Base-by-base conservation (phyloP, 2,113 vertebrate genomes). In the Eulacestoma nigropectus region DNA sequence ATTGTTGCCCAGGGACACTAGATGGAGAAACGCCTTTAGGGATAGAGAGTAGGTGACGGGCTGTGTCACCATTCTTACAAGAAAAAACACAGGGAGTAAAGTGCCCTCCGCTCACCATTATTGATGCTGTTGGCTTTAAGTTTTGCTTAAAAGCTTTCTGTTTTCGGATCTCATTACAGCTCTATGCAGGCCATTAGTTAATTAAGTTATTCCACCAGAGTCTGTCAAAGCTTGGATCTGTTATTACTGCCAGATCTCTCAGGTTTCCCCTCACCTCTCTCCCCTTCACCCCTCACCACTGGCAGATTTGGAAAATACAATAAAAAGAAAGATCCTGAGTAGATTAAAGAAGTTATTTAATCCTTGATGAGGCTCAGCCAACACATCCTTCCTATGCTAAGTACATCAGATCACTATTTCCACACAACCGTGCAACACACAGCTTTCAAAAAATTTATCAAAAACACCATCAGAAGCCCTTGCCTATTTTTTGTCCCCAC, bases 121-220 rank as follows among this genome's bases (percentile, higher is more conserved):
- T 87, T 92, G 83, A 96, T 95, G 87, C 89, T 91, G 52, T 85
- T 96, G 93, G 93, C 96, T 96, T 95, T 82, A 93, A 94, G 91
- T 94, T 97, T 95, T 94, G 85, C 89, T 96, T 97, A 93, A 97
- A 96, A 95, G 97, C 92, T 93, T 95, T 95, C 88, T 92, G 77
- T 17, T 92, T 97, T 95, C 14, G 0, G 87, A 97, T 97, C 91
- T 87, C 73, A 93, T 97, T 96, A 93, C 64, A 73, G 91, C 39
- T 96, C 68, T 50, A 47, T 64, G 73, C 69, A 97, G 78, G 88
- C 97, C 97, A 98, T 98, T 98, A 98, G 96, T 97, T 98, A 98
- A 98, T 98, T 96, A 98, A 96, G 87, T 93, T 95, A 96, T 67
- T 81, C 84, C 77, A 96, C 92, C 64, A 39, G 87, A 78, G 76